Evolutionary conservation across 1,140 invertebrate species (phyloP), one percentile per base, ranked within the genome.

Genomic region (Tachypleus tridentatus): DNA sequence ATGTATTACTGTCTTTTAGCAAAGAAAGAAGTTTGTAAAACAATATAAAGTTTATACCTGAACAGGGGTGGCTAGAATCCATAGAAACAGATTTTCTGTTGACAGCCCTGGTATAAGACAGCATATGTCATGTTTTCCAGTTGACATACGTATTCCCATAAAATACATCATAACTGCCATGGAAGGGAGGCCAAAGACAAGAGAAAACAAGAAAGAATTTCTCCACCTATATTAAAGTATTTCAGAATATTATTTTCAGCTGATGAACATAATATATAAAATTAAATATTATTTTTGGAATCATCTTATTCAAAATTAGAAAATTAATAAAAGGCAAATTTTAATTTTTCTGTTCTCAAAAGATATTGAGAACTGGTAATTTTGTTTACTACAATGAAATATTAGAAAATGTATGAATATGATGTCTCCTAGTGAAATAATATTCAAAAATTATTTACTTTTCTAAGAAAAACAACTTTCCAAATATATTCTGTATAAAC

Each of bases 101-200:
- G 93, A 97, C 3, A 99, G 80, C 1, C 97, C 97, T 11, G 91
- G 89, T 61, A 93, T 73, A 1, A 81, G 75, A 73, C 91, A 93
- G 73, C 90, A 93, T 85, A 88, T 87, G 60, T 85, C 82, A 51
- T 49, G 49, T 10, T 54, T 57, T 29, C 29, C 58, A 4, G 5
- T 57, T 4, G 48, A 77, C 77, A 47, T 82, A 77, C 77, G 78
- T 9, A 81, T 73, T 9, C 84, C 67, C 92, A 96, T 98, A 75
- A 93, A 97, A 76, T 97, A 97, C 59, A 89, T 85, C 97, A 99
- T 99, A 49, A 91, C 85, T 52, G 90, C 79, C 93, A 99, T 98
- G 67, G 91, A 89, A 4, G 97, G 97, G 0, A 89, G 83, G 47
- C 96, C 97, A 78, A 98, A 99, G 5, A 96, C 79, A 7, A 98